Conservation (phyloP, 37 sponge, comb jelly and placozoan species). For the Spongilla lacustris region DNA sequence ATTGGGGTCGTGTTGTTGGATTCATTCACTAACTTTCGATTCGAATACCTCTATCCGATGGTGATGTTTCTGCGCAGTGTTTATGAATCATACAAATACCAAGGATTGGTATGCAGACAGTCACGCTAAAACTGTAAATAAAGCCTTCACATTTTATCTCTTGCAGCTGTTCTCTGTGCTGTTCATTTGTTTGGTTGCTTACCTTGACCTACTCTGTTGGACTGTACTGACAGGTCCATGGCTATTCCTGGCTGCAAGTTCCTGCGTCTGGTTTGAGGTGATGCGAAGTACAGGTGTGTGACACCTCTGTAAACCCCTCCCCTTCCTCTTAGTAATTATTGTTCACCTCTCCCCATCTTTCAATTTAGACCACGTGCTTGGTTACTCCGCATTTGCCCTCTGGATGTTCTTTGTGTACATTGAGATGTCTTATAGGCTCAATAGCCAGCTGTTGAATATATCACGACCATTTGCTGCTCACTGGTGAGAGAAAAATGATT, state of each 20-base stretch:
- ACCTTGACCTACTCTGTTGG: conserved; percentile 62
- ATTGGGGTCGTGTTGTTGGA: conserved; percentile 42
- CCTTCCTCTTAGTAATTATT: too few relatives aligned
- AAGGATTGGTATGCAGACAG: conserved; percentile 60
- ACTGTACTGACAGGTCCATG: conserved; percentile 53
- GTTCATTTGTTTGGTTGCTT: conserved; percentile 58
- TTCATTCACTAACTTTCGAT: conserved; percentile 46
- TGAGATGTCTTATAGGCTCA: conserved; percentile 43
- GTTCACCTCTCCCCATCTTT: too few relatives aligned
- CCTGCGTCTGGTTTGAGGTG: conserved; percentile 69
- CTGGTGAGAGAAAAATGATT: conserved; percentile 28
- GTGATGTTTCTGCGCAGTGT: conserved; percentile 62
- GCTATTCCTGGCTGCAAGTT: conserved; percentile 58
- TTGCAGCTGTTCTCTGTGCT: conserved; percentile 55
- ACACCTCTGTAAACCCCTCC: too few relatives aligned
- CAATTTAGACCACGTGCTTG: conserved; percentile 42
- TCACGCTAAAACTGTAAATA: background rate
- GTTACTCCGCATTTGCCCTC: conserved; percentile 30
- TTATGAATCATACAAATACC: conserved; percentile 66
- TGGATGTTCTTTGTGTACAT: conserved; percentile 61
- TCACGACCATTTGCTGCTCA: conserved; percentile 73
- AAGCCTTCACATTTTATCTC: background rate
- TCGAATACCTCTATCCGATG: conserved; percentile 63
- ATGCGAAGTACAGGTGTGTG: conserved; percentile 36
- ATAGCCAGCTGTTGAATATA: conserved; percentile 25